Conservation (phyloP, 2,113 vertebrate genomes). For the Cyphomyrus discorhynchus region DNA sequence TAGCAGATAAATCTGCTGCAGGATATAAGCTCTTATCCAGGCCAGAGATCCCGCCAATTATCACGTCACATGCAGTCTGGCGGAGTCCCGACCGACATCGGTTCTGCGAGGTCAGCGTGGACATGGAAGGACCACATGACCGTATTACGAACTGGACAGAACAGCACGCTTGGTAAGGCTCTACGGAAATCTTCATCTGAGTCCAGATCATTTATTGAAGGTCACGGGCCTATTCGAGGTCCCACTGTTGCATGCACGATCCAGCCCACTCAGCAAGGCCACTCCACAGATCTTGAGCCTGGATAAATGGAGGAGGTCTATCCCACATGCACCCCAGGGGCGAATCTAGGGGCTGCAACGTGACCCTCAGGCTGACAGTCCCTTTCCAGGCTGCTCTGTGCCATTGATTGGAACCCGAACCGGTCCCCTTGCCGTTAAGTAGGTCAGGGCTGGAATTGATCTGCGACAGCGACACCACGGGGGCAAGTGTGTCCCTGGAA, state of each 20-base stretch:
- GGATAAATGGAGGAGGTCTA: background rate
- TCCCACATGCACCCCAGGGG: background rate
- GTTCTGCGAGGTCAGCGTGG: background rate
- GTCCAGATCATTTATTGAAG: background rate
- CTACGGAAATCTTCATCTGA: background rate
- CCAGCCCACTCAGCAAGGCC: background rate
- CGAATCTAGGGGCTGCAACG: background rate
- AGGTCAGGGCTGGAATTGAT: conserved; percentile 17
- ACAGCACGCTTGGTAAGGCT: background rate
- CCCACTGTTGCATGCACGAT: background rate
- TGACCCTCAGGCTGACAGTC: background rate
- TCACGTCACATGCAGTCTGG: background rate
- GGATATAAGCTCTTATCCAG: background rate
- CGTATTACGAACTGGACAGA: background rate
- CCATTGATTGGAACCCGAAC: conserved; percentile 3
- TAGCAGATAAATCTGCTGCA: conserved; percentile 18
- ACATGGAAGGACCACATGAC: background rate
- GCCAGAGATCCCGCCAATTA: background rate
- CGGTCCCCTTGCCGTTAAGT: background rate
- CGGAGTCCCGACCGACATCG: background rate
- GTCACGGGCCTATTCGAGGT: background rate
- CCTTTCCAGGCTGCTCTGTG: background rate
- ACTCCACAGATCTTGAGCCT: background rate
- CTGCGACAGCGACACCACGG: background rate
- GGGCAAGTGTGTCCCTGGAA: background rate